Conservation (phyloP, 2,113 vertebrate species). For the Rhegmatorhina hoffmannsi region DNA sequence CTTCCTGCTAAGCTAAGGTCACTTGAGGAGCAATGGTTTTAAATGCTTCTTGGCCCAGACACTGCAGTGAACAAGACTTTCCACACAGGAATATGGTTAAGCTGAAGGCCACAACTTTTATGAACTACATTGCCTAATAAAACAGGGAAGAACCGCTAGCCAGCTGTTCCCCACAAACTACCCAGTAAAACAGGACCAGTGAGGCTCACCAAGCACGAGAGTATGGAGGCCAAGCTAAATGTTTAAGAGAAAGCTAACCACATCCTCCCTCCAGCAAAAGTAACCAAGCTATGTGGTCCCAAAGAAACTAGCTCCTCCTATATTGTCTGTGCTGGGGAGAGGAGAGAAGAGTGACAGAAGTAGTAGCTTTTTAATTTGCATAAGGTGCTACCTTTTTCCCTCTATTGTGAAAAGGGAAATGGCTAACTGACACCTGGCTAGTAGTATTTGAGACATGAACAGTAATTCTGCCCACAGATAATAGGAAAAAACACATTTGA, state of each 20-base stretch:
- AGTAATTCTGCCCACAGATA: conserved; percentile 13
- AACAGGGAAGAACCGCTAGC: conserved; percentile 29
- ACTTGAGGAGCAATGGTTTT: conserved; percentile 18
- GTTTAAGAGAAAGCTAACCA: conserved; percentile 36
- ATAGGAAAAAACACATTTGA: background rate
- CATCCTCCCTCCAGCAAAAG: background rate
- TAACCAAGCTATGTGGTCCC: background rate
- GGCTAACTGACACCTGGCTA: background rate
- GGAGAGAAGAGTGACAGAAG: background rate
- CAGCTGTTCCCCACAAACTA: conserved; percentile 42
- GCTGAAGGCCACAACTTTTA: conserved; percentile 27
- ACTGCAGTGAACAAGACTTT: conserved; percentile 39
- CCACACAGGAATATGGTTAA: conserved; percentile 51
- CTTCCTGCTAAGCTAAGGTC: conserved; percentile 49
- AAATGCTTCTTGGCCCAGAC: conserved; percentile 16
- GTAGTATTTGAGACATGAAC: background rate
- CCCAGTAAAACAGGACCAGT: conserved; percentile 34
- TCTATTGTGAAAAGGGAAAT: conserved; percentile 7
- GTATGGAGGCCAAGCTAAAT: conserved; percentile 41
- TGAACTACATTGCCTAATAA: conserved; percentile 52
- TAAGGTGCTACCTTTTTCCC: background rate
- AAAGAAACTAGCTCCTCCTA: background rate
- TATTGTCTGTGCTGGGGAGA: background rate
- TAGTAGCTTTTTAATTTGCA: background rate
- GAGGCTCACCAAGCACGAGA: conserved; percentile 39